A percentile compares a stretch with the other conserved stretches of the same genome.
Conservation (phyloP, 2,113 vertebrate species). For the Chelonoidis abingdonii region DNA sequence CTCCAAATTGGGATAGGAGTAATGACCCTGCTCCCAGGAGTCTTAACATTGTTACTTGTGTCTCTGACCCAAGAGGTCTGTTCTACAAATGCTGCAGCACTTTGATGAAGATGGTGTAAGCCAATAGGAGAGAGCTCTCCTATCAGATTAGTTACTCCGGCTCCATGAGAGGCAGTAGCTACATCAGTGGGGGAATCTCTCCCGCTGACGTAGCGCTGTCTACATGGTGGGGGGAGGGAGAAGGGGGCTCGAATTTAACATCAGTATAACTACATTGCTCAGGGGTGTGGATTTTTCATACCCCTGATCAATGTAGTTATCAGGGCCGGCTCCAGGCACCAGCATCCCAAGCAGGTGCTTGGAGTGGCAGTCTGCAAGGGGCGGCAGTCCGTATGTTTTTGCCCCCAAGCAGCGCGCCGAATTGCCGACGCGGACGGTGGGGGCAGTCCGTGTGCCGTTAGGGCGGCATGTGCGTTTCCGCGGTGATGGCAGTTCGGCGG, state of each 20-base stretch:
- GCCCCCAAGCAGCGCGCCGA: too few species aligned
- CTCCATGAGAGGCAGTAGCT: not conserved
- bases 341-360: too few species aligned
- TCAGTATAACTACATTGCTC: not conserved
- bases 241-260: not conserved
- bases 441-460: too few species aligned
- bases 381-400: too few species aligned
- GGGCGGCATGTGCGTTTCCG: too few species aligned
- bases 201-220: not conserved
- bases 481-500: too few species aligned
- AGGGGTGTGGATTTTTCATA: not conserved
- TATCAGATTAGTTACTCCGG: not conserved
- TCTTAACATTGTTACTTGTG: not conserved
- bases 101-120: not conserved
- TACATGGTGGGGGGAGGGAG: not conserved
- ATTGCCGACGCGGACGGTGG: too few species aligned
- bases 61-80: not conserved
- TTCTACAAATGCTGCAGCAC: not conserved
- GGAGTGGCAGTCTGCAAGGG: too few species aligned
- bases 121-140: not conserved
- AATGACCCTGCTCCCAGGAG: not conserved
- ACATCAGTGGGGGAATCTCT: not conserved
- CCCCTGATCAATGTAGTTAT: not conserved
- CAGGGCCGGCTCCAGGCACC: too few species aligned
- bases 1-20: not conserved